phyloP scores from a whole-genome alignment of 2,888 invertebrate genomes.

The Schrankia costaestrigalis region DNA sequence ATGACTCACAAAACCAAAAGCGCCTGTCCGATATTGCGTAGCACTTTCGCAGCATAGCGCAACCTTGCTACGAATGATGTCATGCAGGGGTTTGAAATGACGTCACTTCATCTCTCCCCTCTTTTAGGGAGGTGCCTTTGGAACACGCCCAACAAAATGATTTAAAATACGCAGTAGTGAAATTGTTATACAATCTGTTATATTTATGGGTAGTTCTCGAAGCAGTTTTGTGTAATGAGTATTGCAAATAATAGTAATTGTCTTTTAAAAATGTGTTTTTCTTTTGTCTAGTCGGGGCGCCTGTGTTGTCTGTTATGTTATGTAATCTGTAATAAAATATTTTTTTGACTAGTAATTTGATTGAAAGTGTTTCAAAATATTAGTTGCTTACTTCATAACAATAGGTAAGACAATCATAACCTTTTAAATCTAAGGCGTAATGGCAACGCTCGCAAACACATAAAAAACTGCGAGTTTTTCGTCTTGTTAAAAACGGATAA shows the following conservation, averaged over 20 bases:
- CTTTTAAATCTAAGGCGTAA: no score
- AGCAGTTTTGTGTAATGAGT: constrained; percentile 2
- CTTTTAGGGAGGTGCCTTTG: constrained; percentile 51
- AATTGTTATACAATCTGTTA: constrained; percentile 12
- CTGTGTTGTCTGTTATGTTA: no score
- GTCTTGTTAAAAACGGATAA: no score
- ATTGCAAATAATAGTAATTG: not conserved
- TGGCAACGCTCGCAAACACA: no score
- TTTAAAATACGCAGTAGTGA: constrained; percentile 22
- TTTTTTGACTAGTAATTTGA: no score
- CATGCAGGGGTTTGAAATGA: constrained; percentile 60
- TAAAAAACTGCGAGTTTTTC: no score
- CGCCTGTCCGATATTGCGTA: constrained; percentile 26
- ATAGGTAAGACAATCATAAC: no score
- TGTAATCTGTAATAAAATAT: no score
- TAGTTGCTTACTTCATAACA: no score
- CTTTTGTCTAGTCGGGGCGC: no score
- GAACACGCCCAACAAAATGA: constrained; percentile 50
- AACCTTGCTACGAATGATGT: constrained; percentile 49
- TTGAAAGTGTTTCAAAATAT: no score
- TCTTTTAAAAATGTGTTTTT: no score
- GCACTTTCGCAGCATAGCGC: constrained; percentile 16
- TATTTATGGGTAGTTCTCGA: constrained; percentile 2
- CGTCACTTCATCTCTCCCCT: constrained; percentile 52
- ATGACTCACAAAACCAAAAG: constrained; percentile 16